Base-by-base conservation (phyloP, 2,797 vertebrate genomes). In the Alauda arvensis region DNA sequence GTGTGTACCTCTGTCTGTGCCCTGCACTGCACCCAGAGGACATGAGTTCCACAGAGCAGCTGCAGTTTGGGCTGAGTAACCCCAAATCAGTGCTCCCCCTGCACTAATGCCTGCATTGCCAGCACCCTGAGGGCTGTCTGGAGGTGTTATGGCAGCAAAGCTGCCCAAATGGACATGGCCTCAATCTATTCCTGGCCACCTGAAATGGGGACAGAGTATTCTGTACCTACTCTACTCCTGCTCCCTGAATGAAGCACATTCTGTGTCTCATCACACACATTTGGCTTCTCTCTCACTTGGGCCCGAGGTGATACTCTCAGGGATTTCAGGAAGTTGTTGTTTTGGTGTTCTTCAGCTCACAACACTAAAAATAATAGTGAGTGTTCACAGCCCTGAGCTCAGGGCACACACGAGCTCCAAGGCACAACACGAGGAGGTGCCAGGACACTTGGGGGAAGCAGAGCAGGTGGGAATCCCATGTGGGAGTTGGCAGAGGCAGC, bases 301-400 rank as follows among this genome's bases (percentile, higher is more conserved):
- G 28, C 49, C n/a, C 1, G 5, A 29, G 1, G 6, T 6, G 9
- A 40, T n/a, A 48, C 25, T n/a, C 5, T 0, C 56, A 34, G 29
- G 14, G 26, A 51, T 43, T 76, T 40, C 65, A 65, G 18, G 18
- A 65, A 82, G 24, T 25, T 45, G 25, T 5, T 86, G 33, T 3
- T 86, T 78, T 40, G 19, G 18, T 18, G 34, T 34, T 84, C 42
- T 56, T 68, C 55, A 69, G 77, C 25, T 83, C 42, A 26, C 68
- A 83, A 24, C 6, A 21, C 42, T 60, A 43, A 42, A 85, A 88
- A 34, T n/a, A 66, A 17, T 0, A 6, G 3, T 1, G 1, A 67
- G 39, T 6, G 4, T 29, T 77, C 60, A 33, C 24, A 65, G 62
- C 29, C 10, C 39, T 10, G 37, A 3, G 34, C 23, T 59, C 34